Evolutionary conservation across 2,797 vertebrate genomes (phyloP), one percentile per base, ranked within the genome.

Genomic region (Mustela erminea): DNA sequence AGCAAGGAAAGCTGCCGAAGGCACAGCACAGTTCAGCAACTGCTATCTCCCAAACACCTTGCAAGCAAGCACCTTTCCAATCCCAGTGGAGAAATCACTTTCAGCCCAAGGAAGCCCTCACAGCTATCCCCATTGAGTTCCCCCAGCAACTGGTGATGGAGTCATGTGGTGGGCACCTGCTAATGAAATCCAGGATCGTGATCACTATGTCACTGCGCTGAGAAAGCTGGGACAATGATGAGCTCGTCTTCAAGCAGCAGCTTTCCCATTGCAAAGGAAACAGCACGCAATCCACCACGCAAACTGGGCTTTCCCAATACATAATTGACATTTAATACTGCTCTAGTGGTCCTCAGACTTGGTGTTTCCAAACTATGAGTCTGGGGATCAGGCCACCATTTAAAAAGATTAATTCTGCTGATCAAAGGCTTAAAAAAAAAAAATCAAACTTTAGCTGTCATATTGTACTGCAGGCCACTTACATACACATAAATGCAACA

Each of bases 321-420:
- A 23, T 15, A 20, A 32, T 1, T 32, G 81, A 86, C 66, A n/a
- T 52, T 62, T 54, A 66, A 29, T 29, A 60, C 41, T 68, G 52
- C 74, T 81, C 43, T 29, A 46, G 29, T 0, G 29, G 68, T 29
- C 0, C 60, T 82, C 66, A n/a, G 46, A 11, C 18, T 3, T 81
- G 32, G 72, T 38, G 72, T 15, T 90, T 90, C 49, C 62, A 90
- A 86, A 77, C 29, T 49, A 66, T 54, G 25, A 87, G 77, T 49
- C 60, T 68, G 58, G 9, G 13, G 92, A 77, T 87, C 87, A 72
- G 80, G 74, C 0, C 17, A n/a, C 41, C 64, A 95, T 80, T 96
- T 60, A 27, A 27, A 90, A 77, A 77, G 52, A 23, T 87, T 86
- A 96, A 93, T 66, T 92, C 75, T 75, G 54, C 41, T 87, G 38